Evolutionary conservation across 1,140 invertebrate genomes (phyloP), one percentile per base, ranked within the genome.

Genomic region (Gerris buenoi): DNA sequence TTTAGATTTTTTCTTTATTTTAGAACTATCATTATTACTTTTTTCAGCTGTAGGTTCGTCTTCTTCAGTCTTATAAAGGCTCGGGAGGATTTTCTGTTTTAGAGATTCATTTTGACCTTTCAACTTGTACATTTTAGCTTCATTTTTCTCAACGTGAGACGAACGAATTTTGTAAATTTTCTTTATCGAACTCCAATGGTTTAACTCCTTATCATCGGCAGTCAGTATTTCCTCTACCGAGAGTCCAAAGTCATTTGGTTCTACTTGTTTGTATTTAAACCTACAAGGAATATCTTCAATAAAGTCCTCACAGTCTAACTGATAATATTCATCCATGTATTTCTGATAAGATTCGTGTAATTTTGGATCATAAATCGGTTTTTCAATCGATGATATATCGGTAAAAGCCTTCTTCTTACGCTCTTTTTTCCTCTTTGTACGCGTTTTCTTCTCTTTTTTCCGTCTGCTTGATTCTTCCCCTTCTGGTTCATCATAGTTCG

Each of bases 261-360:
- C 80, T 2, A 94, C 91, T 75, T 90, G 82, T 57, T 93, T 83
- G 75, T 98, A 98, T 75, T 95, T 95, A 77, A 97, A 98, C 73
- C 91, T 82, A 71, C 93, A 96, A 0, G 91, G 91, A 67, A 89
- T 75, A 77, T 96, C 92, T 0, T 86, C 91, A 68, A 98, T 88
- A 46, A 97, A 84, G 79, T 98, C 96, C 76, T 98, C 95, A 79
- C 88, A 97, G 77, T 96, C 91, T 69, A 97, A 79, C 70, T 88
- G 86, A 74, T 97, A 97, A 78, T 96, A 96, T 76, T 97, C 92
- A 76, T 97, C 90, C 73, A 95, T 85, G 76, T 96, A 96, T 71
- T 96, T 82, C 62, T 89, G 82, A 79, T 93, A 94, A 0, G 86
- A 85, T 75, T 88, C 85, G 59, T 90, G 70, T 28, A 63, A 80